Evolutionary conservation across 1,140 invertebrate species (phyloP), one percentile per base, ranked within the genome.

Genomic region (Ceratina calcarata): DNA sequence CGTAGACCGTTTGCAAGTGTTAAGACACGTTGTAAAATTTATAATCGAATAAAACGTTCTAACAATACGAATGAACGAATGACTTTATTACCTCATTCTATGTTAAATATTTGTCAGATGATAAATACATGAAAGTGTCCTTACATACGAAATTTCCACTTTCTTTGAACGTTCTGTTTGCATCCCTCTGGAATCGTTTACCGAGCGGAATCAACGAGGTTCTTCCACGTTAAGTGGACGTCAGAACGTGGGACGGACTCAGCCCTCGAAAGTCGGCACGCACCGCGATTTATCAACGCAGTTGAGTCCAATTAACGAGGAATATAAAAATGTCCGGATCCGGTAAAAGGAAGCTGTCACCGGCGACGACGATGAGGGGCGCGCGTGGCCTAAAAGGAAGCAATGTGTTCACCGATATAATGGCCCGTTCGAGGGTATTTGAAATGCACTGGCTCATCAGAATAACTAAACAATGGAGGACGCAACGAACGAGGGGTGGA

Each of bases 401-500:
- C 74, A 76, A 55, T 83, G 77, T 67, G 78, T 83, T 85, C 84
- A 58, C 53, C 68, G 80, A 82, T 82, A 83, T 87, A 88, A 88
- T 88, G 82, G 84, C 78, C 73, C 80, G 73, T 67, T 89, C 62
- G 83, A 87, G 85, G 74, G 83, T 75, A 83, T 86, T 87, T 82
- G 77, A 85, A 84, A 86, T 83, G 78, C 76, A 87, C 85, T 85
- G 82, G 81, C 79, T 90, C 88, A 89, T 90, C 88, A 71, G 85
- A 88, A 89, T 87, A 87, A 84, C 87, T 85, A 89, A 89, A 90
- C 89, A 90, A 90, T 90, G 16, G 22, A 72, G 67, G 74, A 68
- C 51, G 60, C 69, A 65, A 61, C 12, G 78, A 72, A 80, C 49
- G 67, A 60, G 65, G 57, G 74, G 66, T 4, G 37, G 65, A 65